Base-by-base conservation (phyloP, 2,113 vertebrate species). In the Fulica atra region DNA sequence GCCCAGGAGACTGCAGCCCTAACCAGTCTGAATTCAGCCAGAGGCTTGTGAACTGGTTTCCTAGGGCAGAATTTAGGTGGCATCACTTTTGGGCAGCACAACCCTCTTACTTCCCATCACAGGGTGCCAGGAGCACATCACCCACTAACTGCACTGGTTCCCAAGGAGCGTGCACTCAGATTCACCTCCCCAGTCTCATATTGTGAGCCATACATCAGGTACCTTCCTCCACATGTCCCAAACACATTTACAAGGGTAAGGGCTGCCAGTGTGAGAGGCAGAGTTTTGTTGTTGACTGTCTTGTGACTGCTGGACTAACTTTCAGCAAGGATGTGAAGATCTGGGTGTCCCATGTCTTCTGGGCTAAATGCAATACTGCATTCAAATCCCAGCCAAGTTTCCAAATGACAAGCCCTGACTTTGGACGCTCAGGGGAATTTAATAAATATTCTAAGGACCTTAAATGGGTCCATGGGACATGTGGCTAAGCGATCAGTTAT, bases 401-500 rank as follows among this genome's bases (percentile, higher is more conserved):
- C 61, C 42, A 74, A 25, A 81, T 64, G 19, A 35, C 56, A 86
- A 63, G 8, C 56, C 54, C 33, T 86, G 60, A 71, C 38, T 81
- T 48, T 56, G 59, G 83, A 54, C 6, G 6, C 36, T 81, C 72
- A 92, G 46, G 11, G 56, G 56, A 86, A 81, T 81, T 84, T 81
- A 54, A 56, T 86, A 81, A 86, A 38, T 68, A 60, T 71, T 78
- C 15, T 56, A 53, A 79, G 18, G 64, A 51, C 33, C 31, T 92
- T 94, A 73, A 83, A 70, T 81, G 54, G 33, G 40, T 81, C 46
- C 16, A 25, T 12, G 74, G 56, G 50, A 74, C 14, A 9, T 60
- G 48, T 71, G 38, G 69, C 59, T 86, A 56, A 92, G 72, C 46
- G 56, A 88, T 93, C 54, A 70, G 59, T 97, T 95, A 78, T 46